A percentile compares a stretch with the other conserved stretches of the same genome.
Evolutionary conservation across 2,113 vertebrate species (phyloP).

Genomic region (Artemisiospiza belli): DNA sequence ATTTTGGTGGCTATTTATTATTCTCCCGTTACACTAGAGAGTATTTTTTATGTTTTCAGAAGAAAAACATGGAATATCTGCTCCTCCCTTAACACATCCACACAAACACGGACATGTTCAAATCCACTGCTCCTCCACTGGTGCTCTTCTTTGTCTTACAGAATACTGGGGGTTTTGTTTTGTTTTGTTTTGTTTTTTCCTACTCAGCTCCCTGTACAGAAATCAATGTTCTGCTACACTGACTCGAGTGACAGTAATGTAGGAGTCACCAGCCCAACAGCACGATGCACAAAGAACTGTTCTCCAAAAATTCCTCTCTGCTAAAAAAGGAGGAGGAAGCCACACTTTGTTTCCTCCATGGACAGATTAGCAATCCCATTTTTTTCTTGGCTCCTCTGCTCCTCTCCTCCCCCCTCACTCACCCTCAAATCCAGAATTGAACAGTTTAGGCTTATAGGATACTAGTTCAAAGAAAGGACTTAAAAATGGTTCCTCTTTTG

Average conservation of each 20-base stretch:
- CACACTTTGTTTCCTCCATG: background rate
- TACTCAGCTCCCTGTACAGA: slow-evolving; percentile 46
- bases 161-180: slow-evolving; percentile 8
- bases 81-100: background rate
- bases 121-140: background rate
- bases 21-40: background rate
- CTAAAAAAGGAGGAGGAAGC: background rate
- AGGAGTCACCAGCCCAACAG: background rate
- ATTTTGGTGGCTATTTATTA: background rate
- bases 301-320: slow-evolving; percentile 14
- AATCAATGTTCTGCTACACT: slow-evolving; percentile 69
- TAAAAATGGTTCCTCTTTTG: slow-evolving; percentile 53
- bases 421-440: background rate
- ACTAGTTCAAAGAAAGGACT: slow-evolving; percentile 51
- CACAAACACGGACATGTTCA: background rate
- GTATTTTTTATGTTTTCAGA: background rate
- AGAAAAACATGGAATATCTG: background rate
- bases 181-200: background rate
- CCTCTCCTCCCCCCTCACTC: too few relatives aligned
- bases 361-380: background rate
- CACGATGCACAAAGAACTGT: background rate
- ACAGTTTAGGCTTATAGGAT: slow-evolving; percentile 16
- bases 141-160: slow-evolving; percentile 39
- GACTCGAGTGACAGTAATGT: slow-evolving; percentile 23
- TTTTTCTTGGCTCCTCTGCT: background rate